Evolutionary conservation across 2,888 invertebrate species (phyloP).

Genomic region (Nysson spinosus): DNA sequence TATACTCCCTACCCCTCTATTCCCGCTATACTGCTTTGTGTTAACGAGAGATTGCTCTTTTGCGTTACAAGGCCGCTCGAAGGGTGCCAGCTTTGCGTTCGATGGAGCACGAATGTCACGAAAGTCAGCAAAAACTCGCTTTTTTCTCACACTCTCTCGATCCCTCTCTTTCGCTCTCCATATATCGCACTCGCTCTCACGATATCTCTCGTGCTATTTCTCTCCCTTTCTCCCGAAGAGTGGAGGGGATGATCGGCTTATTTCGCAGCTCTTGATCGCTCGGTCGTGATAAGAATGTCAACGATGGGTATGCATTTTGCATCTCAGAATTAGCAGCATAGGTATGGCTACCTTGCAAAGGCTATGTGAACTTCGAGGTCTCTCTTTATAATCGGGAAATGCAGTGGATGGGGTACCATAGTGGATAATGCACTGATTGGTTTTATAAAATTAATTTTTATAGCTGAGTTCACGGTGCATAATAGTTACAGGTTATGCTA

Average conservation of each 20-base stretch:
- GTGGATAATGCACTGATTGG: no score
- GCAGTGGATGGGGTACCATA: no score
- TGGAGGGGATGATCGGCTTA: slow-evolving; percentile 1
- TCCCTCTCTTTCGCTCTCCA: no score
- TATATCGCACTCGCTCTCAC: no score
- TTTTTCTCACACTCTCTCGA: no score
- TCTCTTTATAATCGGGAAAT: no score
- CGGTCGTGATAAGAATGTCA: slow-evolving; percentile 46
- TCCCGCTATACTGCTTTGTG: background rate
- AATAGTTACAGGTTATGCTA: no score
- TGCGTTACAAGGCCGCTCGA: slow-evolving; percentile 41
- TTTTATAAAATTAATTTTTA: no score
- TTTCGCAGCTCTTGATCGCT: slow-evolving; percentile 50
- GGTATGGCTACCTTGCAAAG: slow-evolving; percentile 3
- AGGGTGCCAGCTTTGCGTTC: slow-evolving; percentile 37
- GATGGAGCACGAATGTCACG: slow-evolving; percentile 56
- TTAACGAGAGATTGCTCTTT: slow-evolving; percentile 22
- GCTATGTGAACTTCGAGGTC: background rate
- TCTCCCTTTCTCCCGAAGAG: background rate
- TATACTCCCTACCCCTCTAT: no score
- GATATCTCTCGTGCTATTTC: slow-evolving; percentile 13
- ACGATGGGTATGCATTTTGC: slow-evolving; percentile 18
- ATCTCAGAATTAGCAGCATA: slow-evolving; percentile 6
- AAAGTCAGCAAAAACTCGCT: slow-evolving; percentile 46
- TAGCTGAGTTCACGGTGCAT: no score